These are phyloP conservation scores for Papilio glaucus DNA, from an alignment of 1,140 invertebrate species.

Conservation along the genomic window DNA sequence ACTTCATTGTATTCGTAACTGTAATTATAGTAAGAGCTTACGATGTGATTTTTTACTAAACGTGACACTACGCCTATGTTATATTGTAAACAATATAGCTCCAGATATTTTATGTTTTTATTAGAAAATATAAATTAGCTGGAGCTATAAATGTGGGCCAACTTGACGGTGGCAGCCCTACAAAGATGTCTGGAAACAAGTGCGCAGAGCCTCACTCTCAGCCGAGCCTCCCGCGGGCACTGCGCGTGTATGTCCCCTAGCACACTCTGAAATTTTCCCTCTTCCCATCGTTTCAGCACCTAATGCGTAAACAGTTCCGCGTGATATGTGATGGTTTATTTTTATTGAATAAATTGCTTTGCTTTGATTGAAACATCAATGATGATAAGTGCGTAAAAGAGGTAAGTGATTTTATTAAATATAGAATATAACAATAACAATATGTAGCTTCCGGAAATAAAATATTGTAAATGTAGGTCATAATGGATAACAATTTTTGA, in stretches of 20 bases:
- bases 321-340: constrained; percentile 10
- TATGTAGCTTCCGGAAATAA: not conserved
- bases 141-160: not conserved
- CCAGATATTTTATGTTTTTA: too few relatives aligned
- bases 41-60: too few relatives aligned
- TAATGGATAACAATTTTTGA: not conserved
- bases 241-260: constrained; percentile 49
- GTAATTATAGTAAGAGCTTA: too few relatives aligned
- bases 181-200: constrained; percentile 50
- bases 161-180: constrained; percentile 57
- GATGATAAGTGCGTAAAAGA: constrained; percentile 35
- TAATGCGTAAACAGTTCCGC: constrained; percentile 64
- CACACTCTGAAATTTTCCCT: constrained; percentile 46
- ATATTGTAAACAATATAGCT: not conserved
- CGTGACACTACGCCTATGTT: not conserved
- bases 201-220: constrained; percentile 72
- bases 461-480: constrained; percentile 52
- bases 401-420: constrained; percentile 27
- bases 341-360: not conserved
- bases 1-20: too few relatives aligned
- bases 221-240: constrained; percentile 54
- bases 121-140: too few relatives aligned
- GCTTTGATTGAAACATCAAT: constrained; percentile 34
- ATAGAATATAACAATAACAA: constrained; percentile 13
- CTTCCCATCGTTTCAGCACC: constrained; percentile 43